Base-by-base conservation (phyloP, 2,888 invertebrate species). In the Nematopogon swammerdamellus region DNA sequence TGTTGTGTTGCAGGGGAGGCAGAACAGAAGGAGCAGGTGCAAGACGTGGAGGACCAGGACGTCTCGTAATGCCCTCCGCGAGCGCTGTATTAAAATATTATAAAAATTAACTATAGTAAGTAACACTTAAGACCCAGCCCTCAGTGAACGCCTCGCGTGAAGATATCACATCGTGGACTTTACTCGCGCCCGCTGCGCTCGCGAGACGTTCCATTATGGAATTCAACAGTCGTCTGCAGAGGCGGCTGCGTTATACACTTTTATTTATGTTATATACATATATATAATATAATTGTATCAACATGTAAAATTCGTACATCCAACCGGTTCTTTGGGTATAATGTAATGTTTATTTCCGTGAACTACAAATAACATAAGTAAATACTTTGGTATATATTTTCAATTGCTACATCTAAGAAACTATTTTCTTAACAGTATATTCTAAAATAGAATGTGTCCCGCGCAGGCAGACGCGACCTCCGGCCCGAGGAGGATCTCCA, bases 1-100 rank as follows among this genome's bases (percentile, higher is more conserved):
- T 4, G 36, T 51, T 46, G 18, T 48, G 51, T 81, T 82, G 29
- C 76, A 92, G 93, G 90, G 68, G 93, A 93, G 71, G 88, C 89
- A 59, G 94, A 95, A 81, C 91, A 90, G 67, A 94, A 93, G 81
- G 92, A 92, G 77, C 89, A 89, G 76, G 85, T 92, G 72, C 92
- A 93, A 79, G 95, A 95, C 79, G 92, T 89, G 68, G 95, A 95
- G 76, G 94, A 94, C 80, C 94, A 95, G 82, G 95, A 95, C 82
- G 93, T 93, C 81, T 94, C 94, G 90, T 94, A 94, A 94, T 87
- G 67, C 65, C 64, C 62, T 66, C 63, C 61, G 18, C 44, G 18
- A 64, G 63, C 69, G 62, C 62, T 64, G 65, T 67, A 67, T 67
- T 72, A 70, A 69, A 72, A 70, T 74, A 71, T 72, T 66, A 70